Percentiles rank a stretch among this genome's conserved stretches.
Conservation (phyloP, 2,797 vertebrate genomes). For the Crax fasciolata region DNA sequence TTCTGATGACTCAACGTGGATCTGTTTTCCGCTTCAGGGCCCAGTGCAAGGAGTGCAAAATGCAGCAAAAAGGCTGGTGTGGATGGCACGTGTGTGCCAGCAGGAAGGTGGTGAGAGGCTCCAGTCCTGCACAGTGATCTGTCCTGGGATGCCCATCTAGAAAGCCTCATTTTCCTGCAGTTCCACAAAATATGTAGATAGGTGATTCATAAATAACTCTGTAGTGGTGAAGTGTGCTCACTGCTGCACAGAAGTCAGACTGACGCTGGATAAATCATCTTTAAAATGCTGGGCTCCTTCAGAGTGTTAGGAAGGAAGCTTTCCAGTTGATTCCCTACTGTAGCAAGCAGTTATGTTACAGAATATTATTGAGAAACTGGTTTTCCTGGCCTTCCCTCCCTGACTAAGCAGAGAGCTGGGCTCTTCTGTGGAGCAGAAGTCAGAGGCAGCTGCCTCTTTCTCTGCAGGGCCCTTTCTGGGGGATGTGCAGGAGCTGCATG, state of each 20-base stretch:
- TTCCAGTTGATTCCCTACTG: slow-evolving; percentile 11
- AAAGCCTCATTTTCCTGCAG: not conserved
- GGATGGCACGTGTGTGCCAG: not conserved
- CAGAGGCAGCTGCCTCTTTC: too few species aligned
- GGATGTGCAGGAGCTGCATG: not conserved
- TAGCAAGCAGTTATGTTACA: not conserved
- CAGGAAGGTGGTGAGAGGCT: not conserved
- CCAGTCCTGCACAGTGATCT: not conserved
- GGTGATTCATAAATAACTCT: not conserved
- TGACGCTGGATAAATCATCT: not conserved
- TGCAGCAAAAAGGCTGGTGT: not conserved
- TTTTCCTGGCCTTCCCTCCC: slow-evolving; percentile 10
- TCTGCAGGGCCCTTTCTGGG: too few species aligned
- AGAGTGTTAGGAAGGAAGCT: not conserved
- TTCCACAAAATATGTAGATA: not conserved
- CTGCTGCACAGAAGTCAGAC: not conserved
- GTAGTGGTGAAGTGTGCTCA: not conserved
- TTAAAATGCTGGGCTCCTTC: not conserved
- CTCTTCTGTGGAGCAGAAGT: not conserved
- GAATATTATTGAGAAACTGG: slow-evolving; percentile 41
- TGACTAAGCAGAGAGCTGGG: not conserved
- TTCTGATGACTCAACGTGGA: not conserved
- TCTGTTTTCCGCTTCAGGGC: not conserved
- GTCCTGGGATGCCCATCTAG: not conserved
- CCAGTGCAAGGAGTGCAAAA: not conserved